Conservation (phyloP, 1,140 invertebrate genomes). For the Drosophila tsacasi region DNA sequence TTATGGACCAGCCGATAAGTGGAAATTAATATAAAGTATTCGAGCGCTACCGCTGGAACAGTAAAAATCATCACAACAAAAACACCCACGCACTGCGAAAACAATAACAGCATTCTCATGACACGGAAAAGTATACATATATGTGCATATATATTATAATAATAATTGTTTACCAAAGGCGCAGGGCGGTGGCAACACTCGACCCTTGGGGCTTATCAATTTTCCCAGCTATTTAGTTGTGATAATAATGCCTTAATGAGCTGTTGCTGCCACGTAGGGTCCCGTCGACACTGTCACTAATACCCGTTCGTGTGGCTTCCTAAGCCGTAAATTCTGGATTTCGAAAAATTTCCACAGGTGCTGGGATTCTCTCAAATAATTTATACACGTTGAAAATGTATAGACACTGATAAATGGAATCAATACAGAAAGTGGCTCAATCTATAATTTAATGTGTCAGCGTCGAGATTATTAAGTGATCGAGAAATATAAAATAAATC, state of each 20-base stretch:
- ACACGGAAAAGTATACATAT: slow-evolving; percentile 15
- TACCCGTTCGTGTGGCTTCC: slow-evolving; percentile 46
- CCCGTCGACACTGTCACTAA: slow-evolving; percentile 27
- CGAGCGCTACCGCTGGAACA: slow-evolving; percentile 35
- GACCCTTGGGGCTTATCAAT: slow-evolving; percentile 62
- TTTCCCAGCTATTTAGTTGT: slow-evolving; percentile 67
- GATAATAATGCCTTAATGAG: slow-evolving; percentile 72
- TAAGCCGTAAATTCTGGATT: slow-evolving; percentile 55
- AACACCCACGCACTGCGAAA: slow-evolving; percentile 53
- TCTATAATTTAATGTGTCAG: background rate
- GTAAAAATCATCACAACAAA: slow-evolving; percentile 62
- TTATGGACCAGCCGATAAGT: slow-evolving; percentile 54
- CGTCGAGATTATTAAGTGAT: background rate
- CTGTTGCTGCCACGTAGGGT: slow-evolving; percentile 36
- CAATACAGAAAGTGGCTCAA: background rate
- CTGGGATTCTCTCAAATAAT: slow-evolving; percentile 19
- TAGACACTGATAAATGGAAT: background rate
- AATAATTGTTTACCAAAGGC: slow-evolving; percentile 48
- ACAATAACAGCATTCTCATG: slow-evolving; percentile 73
- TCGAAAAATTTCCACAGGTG: slow-evolving; percentile 70
- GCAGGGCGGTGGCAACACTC: slow-evolving; percentile 45
- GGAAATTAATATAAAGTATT: slow-evolving; percentile 49
- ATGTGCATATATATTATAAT: slow-evolving; percentile 8
- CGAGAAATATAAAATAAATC: background rate
- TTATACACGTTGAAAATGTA: slow-evolving; percentile 13